Percentiles rank a stretch among this genome's conserved stretches.
These are phyloP conservation scores for Cyprinodon tularosa DNA, from an alignment of 2,113 vertebrate genomes.

Conservation along the genomic window DNA sequence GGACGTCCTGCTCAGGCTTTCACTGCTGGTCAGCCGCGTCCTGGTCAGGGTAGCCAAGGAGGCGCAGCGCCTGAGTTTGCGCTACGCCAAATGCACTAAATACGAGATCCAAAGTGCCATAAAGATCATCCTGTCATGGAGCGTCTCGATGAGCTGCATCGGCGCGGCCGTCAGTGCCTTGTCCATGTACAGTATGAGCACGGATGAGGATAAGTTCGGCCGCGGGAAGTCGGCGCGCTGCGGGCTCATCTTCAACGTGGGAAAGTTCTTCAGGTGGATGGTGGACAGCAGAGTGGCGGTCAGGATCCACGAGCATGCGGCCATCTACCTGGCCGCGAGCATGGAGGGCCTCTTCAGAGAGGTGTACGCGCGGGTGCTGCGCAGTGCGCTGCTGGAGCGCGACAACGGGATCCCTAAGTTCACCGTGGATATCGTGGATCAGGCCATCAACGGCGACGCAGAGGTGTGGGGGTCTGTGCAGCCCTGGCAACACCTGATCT, in stretches of 20 bases:
- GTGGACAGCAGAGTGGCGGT: slow-evolving; percentile 92
- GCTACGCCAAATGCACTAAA: slow-evolving; percentile 96
- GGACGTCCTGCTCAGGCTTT: slow-evolving; percentile 89
- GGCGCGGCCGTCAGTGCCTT: slow-evolving; percentile 89
- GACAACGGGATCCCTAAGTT: slow-evolving; percentile 86
- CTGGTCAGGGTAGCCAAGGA: slow-evolving; percentile 91
- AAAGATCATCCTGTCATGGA: slow-evolving; percentile 92
- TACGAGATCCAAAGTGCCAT: slow-evolving; percentile 95
- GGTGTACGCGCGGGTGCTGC: slow-evolving; percentile 85
- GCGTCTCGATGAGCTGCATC: slow-evolving; percentile 87
- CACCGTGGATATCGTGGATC: slow-evolving; percentile 89
- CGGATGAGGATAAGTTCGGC: slow-evolving; percentile 93
- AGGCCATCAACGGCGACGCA: slow-evolving; percentile 89
- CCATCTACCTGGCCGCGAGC: slow-evolving; percentile 94
- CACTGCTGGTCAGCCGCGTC: slow-evolving; percentile 88
- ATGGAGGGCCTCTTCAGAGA: slow-evolving; percentile 94
- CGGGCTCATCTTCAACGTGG: slow-evolving; percentile 92
- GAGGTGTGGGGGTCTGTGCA: slow-evolving; percentile 93
- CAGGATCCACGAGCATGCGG: slow-evolving; percentile 94
- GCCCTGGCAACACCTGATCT: slow-evolving; percentile 91
- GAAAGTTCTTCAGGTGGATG: slow-evolving; percentile 98
- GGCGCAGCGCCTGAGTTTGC: slow-evolving; percentile 93
- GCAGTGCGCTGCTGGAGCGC: slow-evolving; percentile 75
- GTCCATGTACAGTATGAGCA: slow-evolving; percentile 96
- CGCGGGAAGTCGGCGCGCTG: slow-evolving; percentile 92